Evolutionary conservation across 2,797 vertebrate genomes (phyloP), one percentile per base, ranked within the genome.

Genomic region (Heteromormyrus szaboi): DNA sequence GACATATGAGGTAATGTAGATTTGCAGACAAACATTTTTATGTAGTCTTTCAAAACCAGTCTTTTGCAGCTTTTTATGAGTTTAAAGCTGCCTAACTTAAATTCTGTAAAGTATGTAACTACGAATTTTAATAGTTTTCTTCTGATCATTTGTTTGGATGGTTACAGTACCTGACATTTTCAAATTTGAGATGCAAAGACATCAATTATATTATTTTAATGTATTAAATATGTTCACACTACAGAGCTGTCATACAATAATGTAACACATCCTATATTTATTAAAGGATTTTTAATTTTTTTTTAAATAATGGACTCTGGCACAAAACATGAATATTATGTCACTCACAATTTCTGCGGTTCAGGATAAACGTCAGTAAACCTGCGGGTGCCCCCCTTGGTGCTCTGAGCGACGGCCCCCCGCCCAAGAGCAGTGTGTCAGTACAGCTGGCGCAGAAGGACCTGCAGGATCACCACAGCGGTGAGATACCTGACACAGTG

Each of bases 331-430:
- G 4, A 14, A 72, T 37, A 37, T 33, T 33, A 4, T 33, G 65
- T 72, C 12, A 33, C 11, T 33, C 65, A 5, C 22, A 22, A 84
- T 84, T 84, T 48, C n/a, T 48, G 19, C 7, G 81, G 90, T 11
- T 83, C 92, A 98, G 98, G 97, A 91, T 89, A 65, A 96, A 96
- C 33, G 50, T 90, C 0, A 90, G 93, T 3, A 95, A 94, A 88
- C 62, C 83, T 37, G 93, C 91, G 12, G 94, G 91, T 89, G 92
- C 93, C 93, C 93, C 95, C 8, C 93, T 93, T 12, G 92, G 93
- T 14, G 94, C 94, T 0, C 92, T 93, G 90, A 93, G 94, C 1
- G 95, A 96, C 68, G 91, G 90, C 0, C 93, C 93, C 0, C 93
- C 93, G 0, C 22, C 93, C 4, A 95, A 94, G 89, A 93, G 93